Evolutionary conservation across 1,140 invertebrate genomes (phyloP).

Genomic region (Penaeus indicus): DNA sequence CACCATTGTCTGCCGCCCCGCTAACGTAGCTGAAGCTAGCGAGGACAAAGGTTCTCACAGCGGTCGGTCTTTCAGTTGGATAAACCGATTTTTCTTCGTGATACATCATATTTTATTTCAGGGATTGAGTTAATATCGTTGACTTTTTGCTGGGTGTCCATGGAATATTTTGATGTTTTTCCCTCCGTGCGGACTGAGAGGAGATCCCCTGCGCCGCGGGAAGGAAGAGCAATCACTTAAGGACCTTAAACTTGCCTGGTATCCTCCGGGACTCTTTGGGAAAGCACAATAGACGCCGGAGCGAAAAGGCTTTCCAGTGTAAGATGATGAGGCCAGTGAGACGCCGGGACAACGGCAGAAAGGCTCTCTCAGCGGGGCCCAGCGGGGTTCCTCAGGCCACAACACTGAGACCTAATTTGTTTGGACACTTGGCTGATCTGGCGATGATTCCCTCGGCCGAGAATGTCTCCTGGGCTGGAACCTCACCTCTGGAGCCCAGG

Average conservation of each 20-base stretch:
- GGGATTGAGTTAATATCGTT: slow-evolving; percentile 60
- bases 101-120: slow-evolving; percentile 50
- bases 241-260: background rate
- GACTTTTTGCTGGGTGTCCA: slow-evolving; percentile 57
- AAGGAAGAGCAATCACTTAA: background rate
- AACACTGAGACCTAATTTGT: slow-evolving; percentile 60
- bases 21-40: slow-evolving; percentile 17
- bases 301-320: slow-evolving; percentile 10
- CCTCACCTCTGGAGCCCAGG: slow-evolving; percentile 22
- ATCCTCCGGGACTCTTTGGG: background rate
- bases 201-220: background rate
- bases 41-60: slow-evolving; percentile 53
- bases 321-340: slow-evolving; percentile 36
- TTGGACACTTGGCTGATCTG: slow-evolving; percentile 62
- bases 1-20: slow-evolving; percentile 51
- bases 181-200: no score
- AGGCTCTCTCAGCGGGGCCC: slow-evolving; percentile 45
- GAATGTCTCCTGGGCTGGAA: slow-evolving; percentile 33
- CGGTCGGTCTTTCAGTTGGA: slow-evolving; percentile 48
- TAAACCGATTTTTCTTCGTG: slow-evolving; percentile 58
- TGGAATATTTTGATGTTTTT: background rate
- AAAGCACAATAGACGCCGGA: slow-evolving; percentile 28
- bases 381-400: slow-evolving; percentile 41
- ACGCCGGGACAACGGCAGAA: slow-evolving; percentile 27
- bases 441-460: slow-evolving; percentile 52